A percentile compares a stretch with the other conserved stretches of the same genome.
Evolutionary conservation across 2,797 vertebrate genomes (phyloP).

Genomic region (Brotogeris chrysoptera): DNA sequence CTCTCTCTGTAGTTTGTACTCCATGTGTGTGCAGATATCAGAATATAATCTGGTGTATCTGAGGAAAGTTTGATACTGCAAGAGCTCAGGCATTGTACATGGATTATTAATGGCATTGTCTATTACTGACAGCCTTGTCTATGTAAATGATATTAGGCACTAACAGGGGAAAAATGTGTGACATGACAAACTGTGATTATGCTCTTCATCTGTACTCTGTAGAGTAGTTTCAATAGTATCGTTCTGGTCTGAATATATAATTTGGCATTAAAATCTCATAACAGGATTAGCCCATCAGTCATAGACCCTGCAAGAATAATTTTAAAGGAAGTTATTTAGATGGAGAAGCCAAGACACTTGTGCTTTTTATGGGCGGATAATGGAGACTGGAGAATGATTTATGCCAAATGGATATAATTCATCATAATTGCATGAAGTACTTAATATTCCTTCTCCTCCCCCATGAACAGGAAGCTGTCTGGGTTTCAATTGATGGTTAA

Average conservation of each 20-base stretch:
- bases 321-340: slow-evolving; percentile 25
- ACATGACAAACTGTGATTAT: neutral
- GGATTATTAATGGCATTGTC: neutral
- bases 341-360: neutral
- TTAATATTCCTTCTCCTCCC: slow-evolving; percentile 33
- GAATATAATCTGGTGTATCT: neutral
- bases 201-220: neutral
- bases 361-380: neutral
- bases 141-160: neutral
- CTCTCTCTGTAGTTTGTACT: neutral
- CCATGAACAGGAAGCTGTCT: slow-evolving; percentile 23
- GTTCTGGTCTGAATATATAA: slow-evolving; percentile 25
- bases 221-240: neutral
- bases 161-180: neutral
- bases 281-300: slow-evolving; percentile 48
- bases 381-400: slow-evolving; percentile 21
- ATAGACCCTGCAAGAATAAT: neutral
- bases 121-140: neutral
- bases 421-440: slow-evolving; percentile 15
- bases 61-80: neutral
- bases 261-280: slow-evolving; percentile 52
- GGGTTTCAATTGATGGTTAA: slow-evolving; percentile 32
- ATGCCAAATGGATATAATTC: slow-evolving; percentile 60
- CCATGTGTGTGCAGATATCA: fast-evolving
- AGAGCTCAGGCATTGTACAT: neutral